Base-by-base conservation (phyloP, 1,140 invertebrate genomes). In the Cephus cinctus region DNA sequence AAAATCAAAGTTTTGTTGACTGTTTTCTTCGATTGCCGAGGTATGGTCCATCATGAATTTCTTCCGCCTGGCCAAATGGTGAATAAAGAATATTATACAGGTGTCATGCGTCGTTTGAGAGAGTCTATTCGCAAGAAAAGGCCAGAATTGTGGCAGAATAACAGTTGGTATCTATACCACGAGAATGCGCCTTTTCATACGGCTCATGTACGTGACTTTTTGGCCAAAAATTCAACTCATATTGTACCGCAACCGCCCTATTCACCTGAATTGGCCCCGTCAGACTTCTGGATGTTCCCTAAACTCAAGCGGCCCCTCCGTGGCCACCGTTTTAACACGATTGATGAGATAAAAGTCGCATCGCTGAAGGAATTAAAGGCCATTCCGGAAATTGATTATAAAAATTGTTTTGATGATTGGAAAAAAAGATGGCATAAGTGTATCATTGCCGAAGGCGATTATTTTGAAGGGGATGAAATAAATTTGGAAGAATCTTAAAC, bases 241-340 rank as follows among this genome's bases (percentile, higher is more conserved):
- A 44, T 53, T 6, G 38, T 47, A 27, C 41, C 35, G 20, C 45
- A 53, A 16, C 45, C 50, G 40, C 45, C 35, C 30, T 52, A 52
- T 47, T 52, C 44, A 16, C 50, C 50, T 20, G 38, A 52, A 18
- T 25, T 47, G 27, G 43, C 50, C n/a, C 31, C 43, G 3, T 22
- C n/a, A 5, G 20, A 22, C 38, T 40, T 22, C 85, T 88, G 82
- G n/a, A n/a, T 30, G 27, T 30, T 3, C 27, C 27, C 20, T 23
- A 38, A 41, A 27, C 21, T 39, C 11, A 41, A 41, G 27, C 19
- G 21, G 11, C n/a, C 15, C 5, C 27, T 43, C 35, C 40, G 41
- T 15, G 14, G 36, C 11, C 36, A 23, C 11, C 18, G 46, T 21
- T 47, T 47, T 47, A 21, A 40, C 35, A 47, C 38, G 21, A 42